phyloP scores from a whole-genome alignment of 2,113 vertebrate genomes.

The Corythaeola cristata region DNA sequence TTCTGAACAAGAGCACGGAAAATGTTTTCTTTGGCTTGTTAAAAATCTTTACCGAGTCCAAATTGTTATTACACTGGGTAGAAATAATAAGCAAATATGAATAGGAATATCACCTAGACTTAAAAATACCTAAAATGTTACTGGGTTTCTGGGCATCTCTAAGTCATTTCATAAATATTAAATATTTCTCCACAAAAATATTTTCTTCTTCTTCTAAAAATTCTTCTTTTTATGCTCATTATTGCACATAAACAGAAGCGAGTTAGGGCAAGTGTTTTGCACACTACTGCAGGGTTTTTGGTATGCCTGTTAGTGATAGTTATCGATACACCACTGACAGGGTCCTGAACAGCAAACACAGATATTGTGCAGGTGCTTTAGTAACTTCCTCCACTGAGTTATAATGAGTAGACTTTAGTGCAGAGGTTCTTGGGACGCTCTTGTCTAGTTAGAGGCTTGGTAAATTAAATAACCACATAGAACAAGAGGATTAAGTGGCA shows the following conservation, averaged over 20 bases:
- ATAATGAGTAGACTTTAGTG: neutral
- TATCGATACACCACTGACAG: neutral
- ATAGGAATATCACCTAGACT: neutral
- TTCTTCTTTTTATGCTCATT: neutral
- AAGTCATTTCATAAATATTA: neutral
- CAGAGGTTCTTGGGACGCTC: neutral
- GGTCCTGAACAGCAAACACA: neutral
- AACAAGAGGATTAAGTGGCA: neutral
- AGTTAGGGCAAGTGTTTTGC: neutral
- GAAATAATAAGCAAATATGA: neutral
- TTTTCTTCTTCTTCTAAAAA: neutral
- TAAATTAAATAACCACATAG: neutral
- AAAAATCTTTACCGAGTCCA: neutral
- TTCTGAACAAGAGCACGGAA: neutral
- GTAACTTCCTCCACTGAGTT: neutral
- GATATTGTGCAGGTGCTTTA: neutral
- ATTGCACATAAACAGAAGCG: neutral
- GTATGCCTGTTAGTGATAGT: neutral
- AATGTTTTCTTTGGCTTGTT: neutral
- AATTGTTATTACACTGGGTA: neutral
- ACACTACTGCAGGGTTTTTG: neutral
- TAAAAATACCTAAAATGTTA: neutral
- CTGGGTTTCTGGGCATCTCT: neutral
- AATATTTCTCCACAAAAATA: neutral
- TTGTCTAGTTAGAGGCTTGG: neutral